These are phyloP conservation scores for Rousettus leschenaultii DNA, from an alignment of 2,113 vertebrate species.

Conservation along the genomic window DNA sequence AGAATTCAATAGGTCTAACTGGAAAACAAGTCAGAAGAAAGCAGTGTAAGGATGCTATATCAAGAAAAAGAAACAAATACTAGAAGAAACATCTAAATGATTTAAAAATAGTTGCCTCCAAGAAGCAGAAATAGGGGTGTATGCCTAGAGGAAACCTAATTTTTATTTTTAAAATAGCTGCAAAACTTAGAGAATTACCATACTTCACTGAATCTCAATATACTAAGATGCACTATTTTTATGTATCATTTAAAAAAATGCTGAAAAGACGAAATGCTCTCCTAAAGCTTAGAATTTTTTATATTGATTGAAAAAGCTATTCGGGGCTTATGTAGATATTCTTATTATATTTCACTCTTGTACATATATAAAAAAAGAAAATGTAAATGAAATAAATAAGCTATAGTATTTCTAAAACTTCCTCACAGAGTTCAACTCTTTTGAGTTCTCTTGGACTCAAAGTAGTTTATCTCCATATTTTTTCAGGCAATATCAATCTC, in stretches of 20 bases:
- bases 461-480: neutral
- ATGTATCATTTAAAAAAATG: neutral
- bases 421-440: neutral
- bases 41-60: neutral
- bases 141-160: neutral
- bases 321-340: neutral
- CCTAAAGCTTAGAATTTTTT: neutral
- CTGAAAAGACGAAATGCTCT: neutral
- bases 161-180: neutral
- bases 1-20: neutral
- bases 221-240: neutral
- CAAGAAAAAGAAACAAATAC: neutral
- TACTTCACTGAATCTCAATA: neutral
- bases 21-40: neutral
- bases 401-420: neutral
- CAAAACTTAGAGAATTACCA: neutral
- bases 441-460: neutral
- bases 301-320: neutral
- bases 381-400: neutral
- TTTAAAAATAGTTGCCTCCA: neutral
- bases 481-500: neutral
- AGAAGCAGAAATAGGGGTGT: neutral
- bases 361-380: neutral
- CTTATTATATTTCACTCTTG: neutral
- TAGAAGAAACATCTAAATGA: neutral